Evolutionary conservation across 1,140 invertebrate species (phyloP).

Genomic region (Anadara kagoshimensis): DNA sequence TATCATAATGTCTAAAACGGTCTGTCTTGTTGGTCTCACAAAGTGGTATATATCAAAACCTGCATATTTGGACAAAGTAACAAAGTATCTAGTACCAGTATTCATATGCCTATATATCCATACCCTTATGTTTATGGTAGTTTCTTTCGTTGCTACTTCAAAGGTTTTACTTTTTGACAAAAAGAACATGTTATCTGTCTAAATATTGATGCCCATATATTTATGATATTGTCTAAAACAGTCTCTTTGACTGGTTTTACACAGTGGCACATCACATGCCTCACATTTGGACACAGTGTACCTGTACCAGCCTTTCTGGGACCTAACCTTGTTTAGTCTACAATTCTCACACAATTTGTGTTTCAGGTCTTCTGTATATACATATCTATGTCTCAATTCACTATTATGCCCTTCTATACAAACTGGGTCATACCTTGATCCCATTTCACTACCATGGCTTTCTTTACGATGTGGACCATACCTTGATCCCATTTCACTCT

Average conservation of each 20-base stretch:
- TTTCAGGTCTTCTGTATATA: conserved; percentile 34
- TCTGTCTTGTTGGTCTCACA: too few relatives aligned
- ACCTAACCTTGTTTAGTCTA: conserved; percentile 36
- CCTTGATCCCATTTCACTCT: not conserved
- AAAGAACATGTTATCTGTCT: too few relatives aligned
- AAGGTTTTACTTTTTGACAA: too few relatives aligned
- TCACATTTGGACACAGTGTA: conserved; percentile 44
- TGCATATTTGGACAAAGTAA: too few relatives aligned
- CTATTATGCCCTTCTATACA: too few relatives aligned
- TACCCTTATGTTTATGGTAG: conserved; percentile 7
- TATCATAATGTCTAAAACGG: too few relatives aligned
- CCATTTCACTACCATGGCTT: too few relatives aligned
- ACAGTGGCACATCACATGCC: conserved; percentile 32
- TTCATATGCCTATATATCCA: not conserved
- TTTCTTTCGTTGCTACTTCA: too few relatives aligned
- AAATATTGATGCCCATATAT: not conserved
- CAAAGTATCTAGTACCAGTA: too few relatives aligned
- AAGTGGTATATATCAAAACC: too few relatives aligned
- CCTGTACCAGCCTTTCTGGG: conserved; percentile 36
- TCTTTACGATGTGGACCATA: not conserved
- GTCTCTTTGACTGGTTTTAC: conserved; percentile 22
- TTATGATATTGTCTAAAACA: conserved; percentile 28
- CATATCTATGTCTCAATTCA: conserved; percentile 1
- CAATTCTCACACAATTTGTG: conserved; percentile 38
- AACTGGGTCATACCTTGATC: too few relatives aligned